These are phyloP conservation scores for Pontoporia blainvillei DNA, from an alignment of 2,113 vertebrate species.

Conservation along the genomic window DNA sequence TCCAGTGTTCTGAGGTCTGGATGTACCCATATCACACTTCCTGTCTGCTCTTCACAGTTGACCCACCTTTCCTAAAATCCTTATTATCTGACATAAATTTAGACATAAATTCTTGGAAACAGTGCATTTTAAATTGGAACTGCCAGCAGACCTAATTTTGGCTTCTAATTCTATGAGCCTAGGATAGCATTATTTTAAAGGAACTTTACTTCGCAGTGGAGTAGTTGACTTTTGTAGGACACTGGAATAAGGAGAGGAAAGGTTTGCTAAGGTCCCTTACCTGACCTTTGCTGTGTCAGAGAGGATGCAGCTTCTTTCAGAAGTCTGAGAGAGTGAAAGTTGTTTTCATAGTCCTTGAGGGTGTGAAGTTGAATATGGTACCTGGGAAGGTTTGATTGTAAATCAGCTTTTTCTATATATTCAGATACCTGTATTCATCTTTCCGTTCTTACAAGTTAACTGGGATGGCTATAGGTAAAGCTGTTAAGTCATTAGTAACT, in stretches of 20 bases:
- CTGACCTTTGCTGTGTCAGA: not conserved
- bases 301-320: not conserved
- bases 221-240: not conserved
- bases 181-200: not conserved
- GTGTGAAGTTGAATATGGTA: not conserved
- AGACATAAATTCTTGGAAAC: not conserved
- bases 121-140: not conserved
- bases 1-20: not conserved
- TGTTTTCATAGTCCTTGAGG: not conserved
- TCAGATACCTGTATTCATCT: too few relatives aligned
- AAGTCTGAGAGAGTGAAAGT: not conserved
- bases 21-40: not conserved
- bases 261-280: not conserved
- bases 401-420: too few relatives aligned
- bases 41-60: not conserved
- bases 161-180: not conserved
- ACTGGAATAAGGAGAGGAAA: not conserved
- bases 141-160: not conserved
- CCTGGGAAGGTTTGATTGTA: too few relatives aligned
- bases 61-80: not conserved
- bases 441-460: too few relatives aligned
- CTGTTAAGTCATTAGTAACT: too few relatives aligned
- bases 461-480: too few relatives aligned
- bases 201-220: not conserved
- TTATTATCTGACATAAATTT: not conserved